Base-by-base conservation (phyloP, 2,113 vertebrate genomes). In the Lanius collurio region DNA sequence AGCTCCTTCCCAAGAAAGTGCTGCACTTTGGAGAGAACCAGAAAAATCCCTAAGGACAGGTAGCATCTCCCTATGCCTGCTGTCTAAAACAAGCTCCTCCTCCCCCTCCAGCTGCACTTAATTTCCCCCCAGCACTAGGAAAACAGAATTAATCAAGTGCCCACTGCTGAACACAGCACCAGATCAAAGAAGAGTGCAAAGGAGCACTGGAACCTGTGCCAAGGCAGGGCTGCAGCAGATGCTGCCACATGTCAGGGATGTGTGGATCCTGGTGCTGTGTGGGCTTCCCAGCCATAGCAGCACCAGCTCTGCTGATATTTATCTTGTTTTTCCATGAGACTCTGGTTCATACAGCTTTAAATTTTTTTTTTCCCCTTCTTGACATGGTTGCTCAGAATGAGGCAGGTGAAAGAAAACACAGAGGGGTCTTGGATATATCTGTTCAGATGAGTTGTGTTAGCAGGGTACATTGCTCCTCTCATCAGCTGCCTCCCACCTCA, bases 401-500 rank as follows among this genome's bases (percentile, higher is more conserved):
- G 55, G 67, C 31, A 80, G 59, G 8, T 60, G 13, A 68, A 94
- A 64, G 46, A 76, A 90, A 53, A 60, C 31, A 18, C 50, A 69
- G 42, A 73, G 22, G n/a, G 22, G n/a, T 59, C 15, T 67, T 77
- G 53, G 19, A 41, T 60, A 6, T 41, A 46, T 59, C 6, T 20
- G 60, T 41, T 69, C 49, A 81, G 55, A 56, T 1, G 33, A 57
- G 30, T 42, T 94, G 70, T 69, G 47, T 81, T 89, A 85, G 63
- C 46, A 87, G 85, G 35, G 22, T 83, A 50, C 56, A 59, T 14
- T 2, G 2, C 46, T 76, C 55, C 37, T 71, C 81, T 87, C 85
- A 70, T 56, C 89, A 93, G 75, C 82, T 94, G 82, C 70, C 56
- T 93, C 84, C 62, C 67, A 90, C 75, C 62, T 73, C 23, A 47